phyloP scores from a whole-genome alignment of 2,888 invertebrate genomes.

The Trichogramma dendrolimi region DNA sequence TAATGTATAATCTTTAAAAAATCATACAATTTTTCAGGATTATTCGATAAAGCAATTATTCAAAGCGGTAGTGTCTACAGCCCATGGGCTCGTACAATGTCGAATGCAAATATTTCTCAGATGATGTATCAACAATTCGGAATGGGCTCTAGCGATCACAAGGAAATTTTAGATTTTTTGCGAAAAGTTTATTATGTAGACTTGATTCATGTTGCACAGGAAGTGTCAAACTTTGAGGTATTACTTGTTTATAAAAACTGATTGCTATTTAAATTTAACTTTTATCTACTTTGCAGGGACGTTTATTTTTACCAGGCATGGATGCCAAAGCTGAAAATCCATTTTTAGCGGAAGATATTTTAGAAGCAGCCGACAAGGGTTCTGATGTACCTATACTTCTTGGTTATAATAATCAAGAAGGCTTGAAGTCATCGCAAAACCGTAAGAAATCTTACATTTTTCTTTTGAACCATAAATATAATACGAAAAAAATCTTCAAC shows the following conservation, averaged over 20 bases:
- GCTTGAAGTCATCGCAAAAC: constrained; percentile 18
- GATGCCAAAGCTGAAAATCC: constrained; percentile 35
- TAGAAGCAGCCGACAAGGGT: constrained; percentile 19
- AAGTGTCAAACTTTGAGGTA: constrained; percentile 25
- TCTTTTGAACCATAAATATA: not conserved
- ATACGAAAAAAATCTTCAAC: not conserved
- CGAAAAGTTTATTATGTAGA: constrained; percentile 31
- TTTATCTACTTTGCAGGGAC: constrained; percentile 24
- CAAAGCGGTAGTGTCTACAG: constrained; percentile 39
- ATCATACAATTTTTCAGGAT: constrained; percentile 30
- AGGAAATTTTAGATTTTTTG: constrained; percentile 35
- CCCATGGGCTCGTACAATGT: constrained; percentile 32
- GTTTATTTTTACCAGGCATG: constrained; percentile 31
- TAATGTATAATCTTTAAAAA: not conserved
- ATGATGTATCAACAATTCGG: constrained; percentile 35
- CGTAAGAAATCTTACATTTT: not conserved
- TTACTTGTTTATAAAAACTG: not conserved
- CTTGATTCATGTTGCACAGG: constrained; percentile 29
- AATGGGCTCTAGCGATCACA: constrained; percentile 33
- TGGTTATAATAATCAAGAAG: constrained; percentile 38
- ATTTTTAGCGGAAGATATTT: constrained; percentile 31
- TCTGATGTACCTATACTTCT: constrained; percentile 38
- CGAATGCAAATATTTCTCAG: constrained; percentile 27
- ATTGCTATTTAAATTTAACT: not conserved
- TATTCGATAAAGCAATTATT: constrained; percentile 42